Evolutionary conservation across 2,888 invertebrate species (phyloP).

Genomic region (Pseudoips prasinana): DNA sequence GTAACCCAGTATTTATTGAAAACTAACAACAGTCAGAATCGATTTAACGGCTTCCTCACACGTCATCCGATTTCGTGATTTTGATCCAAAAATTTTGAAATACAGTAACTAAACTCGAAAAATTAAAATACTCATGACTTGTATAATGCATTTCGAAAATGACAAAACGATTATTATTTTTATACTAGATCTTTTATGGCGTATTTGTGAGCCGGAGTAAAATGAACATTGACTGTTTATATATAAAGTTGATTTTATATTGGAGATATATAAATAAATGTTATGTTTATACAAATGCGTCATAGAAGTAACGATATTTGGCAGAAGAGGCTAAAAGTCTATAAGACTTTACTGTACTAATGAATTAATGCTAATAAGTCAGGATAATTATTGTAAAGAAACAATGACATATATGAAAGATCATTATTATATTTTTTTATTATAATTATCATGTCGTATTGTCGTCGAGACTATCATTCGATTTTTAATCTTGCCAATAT

Average conservation of each 20-base stretch:
- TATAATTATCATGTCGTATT: no score
- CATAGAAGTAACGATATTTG: slow-evolving; percentile 9
- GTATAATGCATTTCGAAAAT: slow-evolving; percentile 33
- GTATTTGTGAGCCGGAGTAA: no score
- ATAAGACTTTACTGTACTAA: no score
- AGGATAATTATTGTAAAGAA: no score
- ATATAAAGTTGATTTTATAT: no score
- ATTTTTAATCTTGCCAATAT: slow-evolving; percentile 54
- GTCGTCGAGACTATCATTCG: slow-evolving; percentile 11
- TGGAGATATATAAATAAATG: no score
- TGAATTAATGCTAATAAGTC: no score
- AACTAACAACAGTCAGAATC: no score
- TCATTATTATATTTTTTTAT: no score
- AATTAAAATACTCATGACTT: slow-evolving; percentile 33
- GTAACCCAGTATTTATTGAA: neutral
- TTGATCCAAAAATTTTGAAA: slow-evolving; percentile 8
- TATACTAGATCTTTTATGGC: neutral
- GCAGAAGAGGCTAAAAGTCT: slow-evolving; percentile 18
- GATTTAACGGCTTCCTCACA: slow-evolving; percentile 36
- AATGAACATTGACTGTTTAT: no score
- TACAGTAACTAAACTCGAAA: slow-evolving; percentile 26
- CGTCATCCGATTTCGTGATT: slow-evolving; percentile 22
- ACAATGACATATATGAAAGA: no score
- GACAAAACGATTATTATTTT: slow-evolving; percentile 20
- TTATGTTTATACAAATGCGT: slow-evolving; percentile 7